These are phyloP conservation scores for Oryctes rhinoceros DNA, from an alignment of 1,140 invertebrate species.

Conservation along the genomic window DNA sequence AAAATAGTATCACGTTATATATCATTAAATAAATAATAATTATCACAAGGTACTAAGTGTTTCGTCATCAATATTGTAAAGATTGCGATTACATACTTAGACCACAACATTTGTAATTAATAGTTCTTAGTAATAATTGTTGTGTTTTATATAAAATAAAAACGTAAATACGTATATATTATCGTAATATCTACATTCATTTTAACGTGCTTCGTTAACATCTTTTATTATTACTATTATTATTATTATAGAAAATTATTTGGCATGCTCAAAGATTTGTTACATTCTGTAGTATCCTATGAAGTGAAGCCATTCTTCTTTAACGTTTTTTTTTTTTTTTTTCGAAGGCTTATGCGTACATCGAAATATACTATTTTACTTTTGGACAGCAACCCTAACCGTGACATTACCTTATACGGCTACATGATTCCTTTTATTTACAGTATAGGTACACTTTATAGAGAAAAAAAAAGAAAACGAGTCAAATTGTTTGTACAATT, in stretches of 20 bases:
- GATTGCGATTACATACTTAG: conserved; percentile 33
- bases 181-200: conserved; percentile 26
- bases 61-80: conserved; percentile 27
- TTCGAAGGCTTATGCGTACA: neutral
- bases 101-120: conserved; percentile 23
- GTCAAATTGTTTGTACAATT: neutral
- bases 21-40: conserved; percentile 33
- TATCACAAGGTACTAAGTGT: conserved; percentile 36
- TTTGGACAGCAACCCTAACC: neutral
- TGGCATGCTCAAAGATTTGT: conserved; percentile 9
- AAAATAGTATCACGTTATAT: conserved; percentile 27
- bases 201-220: neutral
- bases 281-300: neutral
- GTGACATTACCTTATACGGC: neutral
- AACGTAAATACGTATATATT: neutral
- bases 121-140: conserved; percentile 8
- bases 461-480: neutral
- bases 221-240: conserved; percentile 14
- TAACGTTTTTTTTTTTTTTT: too few species aligned
- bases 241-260: conserved; percentile 25
- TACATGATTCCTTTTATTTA: neutral
- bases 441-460: neutral
- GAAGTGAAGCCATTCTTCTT: neutral
- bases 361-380: neutral
- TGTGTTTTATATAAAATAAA: conserved; percentile 29